Evolutionary conservation across 2,113 vertebrate genomes (phyloP), one percentile per base, ranked within the genome.

Genomic region (Cathartes aura): DNA sequence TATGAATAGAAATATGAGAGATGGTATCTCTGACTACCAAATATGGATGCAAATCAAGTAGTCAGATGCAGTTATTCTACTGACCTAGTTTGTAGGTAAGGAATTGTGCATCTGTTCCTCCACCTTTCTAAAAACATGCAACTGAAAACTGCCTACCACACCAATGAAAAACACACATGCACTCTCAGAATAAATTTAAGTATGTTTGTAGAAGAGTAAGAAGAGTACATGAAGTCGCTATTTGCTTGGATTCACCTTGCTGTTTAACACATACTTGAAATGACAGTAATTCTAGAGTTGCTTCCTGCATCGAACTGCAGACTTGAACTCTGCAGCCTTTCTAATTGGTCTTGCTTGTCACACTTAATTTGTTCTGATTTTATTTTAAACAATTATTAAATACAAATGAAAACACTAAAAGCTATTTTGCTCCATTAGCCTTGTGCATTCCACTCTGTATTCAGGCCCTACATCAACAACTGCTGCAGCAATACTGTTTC

Each of bases 401-500:
- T 93, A 96, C 91, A 97, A 97, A 97, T 96, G 95, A 97, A 95
- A 89, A 93, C 94, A 95, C 75, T 97, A 96, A 97, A 95, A 96
- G 60, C 91, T 91, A 96, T 96, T 95, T 97, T 94, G 87, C 79
- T 96, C 96, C 83, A 95, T 97, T 98, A 97, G 79, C 85, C 96
- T 89, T 87, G 26, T 91, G 60, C 55, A 58, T 96, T 91, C 83
- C 85, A 75, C 64, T 91, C 91, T 84, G 90, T 73, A 95, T 93
- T 95, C 87, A 97, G 88, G 70, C 89, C 84, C 82, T 95, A 95
- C 53, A 87, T 83, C 86, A 98, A 97, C 97, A 98, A 98, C 94
- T 97, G 96, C 82, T 96, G 68, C 90, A 97, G 88, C 96, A 96
- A 97, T 97, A 98, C 95, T 96, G 96, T 97, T 97, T 98, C 97